Evolutionary conservation across 2,113 vertebrate species (phyloP).

Genomic region (Aythya baeri): DNA sequence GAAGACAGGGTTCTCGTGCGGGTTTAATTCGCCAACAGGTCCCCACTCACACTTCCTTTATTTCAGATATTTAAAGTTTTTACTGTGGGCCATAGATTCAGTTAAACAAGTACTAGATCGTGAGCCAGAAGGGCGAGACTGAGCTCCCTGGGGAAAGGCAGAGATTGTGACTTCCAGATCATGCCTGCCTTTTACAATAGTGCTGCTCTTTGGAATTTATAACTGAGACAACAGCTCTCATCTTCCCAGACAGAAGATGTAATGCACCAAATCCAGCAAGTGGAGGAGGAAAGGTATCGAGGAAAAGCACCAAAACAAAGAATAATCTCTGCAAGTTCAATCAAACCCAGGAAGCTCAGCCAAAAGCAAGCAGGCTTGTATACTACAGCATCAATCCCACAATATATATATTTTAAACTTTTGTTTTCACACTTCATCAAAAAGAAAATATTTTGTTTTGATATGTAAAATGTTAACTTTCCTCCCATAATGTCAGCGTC

Average conservation of each 20-base stretch:
- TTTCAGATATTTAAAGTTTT: not conserved
- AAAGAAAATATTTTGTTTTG: not conserved
- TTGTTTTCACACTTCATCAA: not conserved
- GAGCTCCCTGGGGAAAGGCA: not conserved
- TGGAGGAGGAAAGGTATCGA: not conserved
- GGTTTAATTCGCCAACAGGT: not conserved
- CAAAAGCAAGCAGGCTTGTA: not conserved
- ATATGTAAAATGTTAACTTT: not conserved
- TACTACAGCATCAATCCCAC: not conserved
- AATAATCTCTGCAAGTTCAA: not conserved
- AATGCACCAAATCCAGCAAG: not conserved
- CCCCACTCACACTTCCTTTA: not conserved
- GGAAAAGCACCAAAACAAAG: not conserved
- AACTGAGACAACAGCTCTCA: not conserved
- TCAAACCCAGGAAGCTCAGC: not conserved
- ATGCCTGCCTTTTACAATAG: not conserved
- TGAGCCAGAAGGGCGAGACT: not conserved
- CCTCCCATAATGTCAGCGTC: not conserved
- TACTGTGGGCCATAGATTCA: not conserved
- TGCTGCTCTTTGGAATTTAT: not conserved
- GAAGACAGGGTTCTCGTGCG: not conserved
- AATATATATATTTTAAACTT: not conserved
- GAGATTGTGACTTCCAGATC: not conserved
- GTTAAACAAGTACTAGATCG: not conserved
- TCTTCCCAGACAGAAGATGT: not conserved